phyloP scores from a whole-genome alignment of 1,140 invertebrate genomes.

The Drosophila bocqueti region DNA sequence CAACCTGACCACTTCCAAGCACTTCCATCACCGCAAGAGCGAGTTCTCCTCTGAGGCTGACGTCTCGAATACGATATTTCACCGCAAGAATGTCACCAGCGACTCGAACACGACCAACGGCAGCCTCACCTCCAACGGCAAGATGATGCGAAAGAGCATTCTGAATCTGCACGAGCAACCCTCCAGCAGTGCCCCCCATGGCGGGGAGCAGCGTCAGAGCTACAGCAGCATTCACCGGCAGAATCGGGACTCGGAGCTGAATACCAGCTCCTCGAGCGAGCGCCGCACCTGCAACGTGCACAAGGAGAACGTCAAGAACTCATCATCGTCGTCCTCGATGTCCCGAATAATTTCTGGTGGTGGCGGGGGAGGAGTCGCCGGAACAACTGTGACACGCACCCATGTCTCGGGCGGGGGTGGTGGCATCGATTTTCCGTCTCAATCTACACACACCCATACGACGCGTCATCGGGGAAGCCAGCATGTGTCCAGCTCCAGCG shows the following conservation, averaged over 20 bases:
- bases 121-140: constrained; percentile 90
- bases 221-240: constrained; percentile 91
- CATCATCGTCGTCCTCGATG: constrained; percentile 50
- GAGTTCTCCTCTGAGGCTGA: constrained; percentile 90
- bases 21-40: constrained; percentile 88
- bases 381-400: constrained; percentile 87
- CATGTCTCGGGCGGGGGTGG: constrained; percentile 89
- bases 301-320: constrained; percentile 85
- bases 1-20: constrained; percentile 58
- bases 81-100: constrained; percentile 88
- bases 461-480: constrained; percentile 60
- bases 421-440: constrained; percentile 88
- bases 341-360: constrained; percentile 73
- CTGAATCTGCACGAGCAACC: constrained; percentile 90
- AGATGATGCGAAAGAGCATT: constrained; percentile 92
- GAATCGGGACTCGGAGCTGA: constrained; percentile 85
- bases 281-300: constrained; percentile 90
- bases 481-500: constrained; percentile 60
- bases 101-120: constrained; percentile 83
- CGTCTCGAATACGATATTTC: constrained; percentile 90
- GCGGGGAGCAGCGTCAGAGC: constrained; percentile 89
- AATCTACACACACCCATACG: constrained; percentile 86
- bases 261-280: constrained; percentile 84
- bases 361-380: constrained; percentile 73
- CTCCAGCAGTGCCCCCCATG: constrained; percentile 67